Base-by-base conservation (phyloP, 2,888 invertebrate species). In the Apocheima hispidaria region DNA sequence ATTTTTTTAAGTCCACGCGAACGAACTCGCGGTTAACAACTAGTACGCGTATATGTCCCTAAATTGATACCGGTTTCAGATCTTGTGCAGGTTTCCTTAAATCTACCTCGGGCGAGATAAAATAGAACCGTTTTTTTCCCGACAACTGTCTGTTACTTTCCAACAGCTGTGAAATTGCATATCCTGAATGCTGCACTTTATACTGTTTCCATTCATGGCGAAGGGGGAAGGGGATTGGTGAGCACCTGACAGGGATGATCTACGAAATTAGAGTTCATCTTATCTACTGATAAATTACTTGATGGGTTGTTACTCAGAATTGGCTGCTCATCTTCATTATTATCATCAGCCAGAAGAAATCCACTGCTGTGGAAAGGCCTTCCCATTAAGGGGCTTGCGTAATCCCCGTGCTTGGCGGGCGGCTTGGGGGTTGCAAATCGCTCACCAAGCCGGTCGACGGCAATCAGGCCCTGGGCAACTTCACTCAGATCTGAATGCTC, bases 101-200 rank as follows among this genome's bases (percentile, higher is more conserved):
- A 46, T 46, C 30, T 7, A 26, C 6, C 23, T 18, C 38, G 14
- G 33, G 9, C 2, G 23, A 38, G 61, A 49, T 64, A 60, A 49
- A 44, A 57, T 66, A 57, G 16, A 21, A 21, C 23, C 36, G 14
- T 53, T 53, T 65, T 59, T 59, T 69, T 66, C 70, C 66, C 68
- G 57, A 52, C 58, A 55, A 68, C 63, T 74, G 77, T 80, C 80
- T 79, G 78, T 84, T 78, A 80, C 77, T 72, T 79, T 76, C 80
- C 81, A 81, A 78, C 83, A 78, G 80, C 86, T 87, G 86, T 86
- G 83, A 87, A 87, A 88, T 88, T 87, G 85, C 82, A 80, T 75
- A 79, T 83, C 79, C 81, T 75, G 75, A 84, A 73, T 72, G 71
- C 68, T 72, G 74, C 70, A 69, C 72, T 74, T 71, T 61, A 72